Percentiles rank a stretch among this genome's conserved stretches.
Evolutionary conservation across 2,113 vertebrate species (phyloP).

Genomic region (Eurypyga helias): DNA sequence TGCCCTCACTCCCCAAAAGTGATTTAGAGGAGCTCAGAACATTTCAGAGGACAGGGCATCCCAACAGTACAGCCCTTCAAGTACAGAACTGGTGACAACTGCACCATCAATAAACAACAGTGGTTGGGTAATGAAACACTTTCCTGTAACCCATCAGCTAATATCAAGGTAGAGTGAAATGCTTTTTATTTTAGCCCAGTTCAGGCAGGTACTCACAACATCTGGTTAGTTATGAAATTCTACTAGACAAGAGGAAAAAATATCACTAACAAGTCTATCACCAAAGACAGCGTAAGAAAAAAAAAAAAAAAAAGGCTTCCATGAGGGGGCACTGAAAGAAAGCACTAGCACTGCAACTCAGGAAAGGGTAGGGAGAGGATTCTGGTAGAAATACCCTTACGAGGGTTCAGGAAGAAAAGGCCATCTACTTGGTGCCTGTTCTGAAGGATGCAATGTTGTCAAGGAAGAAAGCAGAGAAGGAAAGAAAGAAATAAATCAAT

Average conservation of each 20-base stretch:
- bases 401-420: not conserved
- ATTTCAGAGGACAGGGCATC: not conserved
- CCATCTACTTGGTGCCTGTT: conserved; percentile 8
- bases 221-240: not conserved
- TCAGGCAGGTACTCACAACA: not conserved
- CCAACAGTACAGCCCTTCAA: not conserved
- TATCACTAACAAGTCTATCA: not conserved
- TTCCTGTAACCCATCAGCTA: not conserved
- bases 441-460: not conserved
- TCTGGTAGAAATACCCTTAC: not conserved
- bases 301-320: not conserved
- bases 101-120: not conserved
- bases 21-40: not conserved
- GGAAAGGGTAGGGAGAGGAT: not conserved
- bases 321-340: not conserved
- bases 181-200: not conserved
- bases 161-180: not conserved
- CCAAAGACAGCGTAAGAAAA: not conserved
- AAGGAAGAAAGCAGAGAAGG: conserved; percentile 2
- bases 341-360: not conserved
- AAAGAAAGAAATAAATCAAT: conserved; percentile 44
- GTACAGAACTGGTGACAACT: not conserved
- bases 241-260: not conserved
- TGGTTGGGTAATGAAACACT: not conserved
- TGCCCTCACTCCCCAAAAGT: not conserved